A percentile compares a stretch with the other conserved stretches of the same genome.
Conservation (phyloP, 2,888 invertebrate species). For the Eudemis profundana region DNA sequence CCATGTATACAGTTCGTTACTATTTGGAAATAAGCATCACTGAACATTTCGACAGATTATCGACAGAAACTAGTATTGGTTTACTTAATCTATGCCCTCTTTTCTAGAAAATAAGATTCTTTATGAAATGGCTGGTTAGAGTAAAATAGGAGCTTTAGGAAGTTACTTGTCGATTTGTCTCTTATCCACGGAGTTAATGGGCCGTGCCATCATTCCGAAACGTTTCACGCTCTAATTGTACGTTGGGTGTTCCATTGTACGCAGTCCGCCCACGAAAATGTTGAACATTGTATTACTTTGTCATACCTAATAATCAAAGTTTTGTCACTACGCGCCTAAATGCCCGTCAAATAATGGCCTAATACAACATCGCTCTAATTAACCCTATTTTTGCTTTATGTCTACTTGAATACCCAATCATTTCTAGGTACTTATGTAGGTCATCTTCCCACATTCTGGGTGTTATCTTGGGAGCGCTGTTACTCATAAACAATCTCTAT, state of each 20-base stretch:
- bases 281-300: conserved; percentile 3
- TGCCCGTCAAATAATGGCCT: not conserved
- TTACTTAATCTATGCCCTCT: not conserved
- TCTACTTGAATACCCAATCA: not conserved
- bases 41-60: not conserved
- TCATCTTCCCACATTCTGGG: conserved; percentile 19
- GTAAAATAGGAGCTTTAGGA: not conserved
- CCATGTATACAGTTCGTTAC: too few relatives aligned
- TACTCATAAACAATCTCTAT: not conserved
- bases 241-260: conserved; percentile 51
- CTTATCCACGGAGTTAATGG: conserved; percentile 67
- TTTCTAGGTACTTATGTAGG: conserved; percentile 5
- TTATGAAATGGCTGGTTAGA: not conserved
- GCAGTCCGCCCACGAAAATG: conserved; percentile 20
- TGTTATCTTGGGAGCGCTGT: not conserved
- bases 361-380: not conserved
- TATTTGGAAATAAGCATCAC: conserved; percentile 8
- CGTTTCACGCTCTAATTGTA: conserved; percentile 70
- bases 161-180: conserved; percentile 53
- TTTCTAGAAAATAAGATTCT: not conserved
- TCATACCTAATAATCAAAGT: not conserved
- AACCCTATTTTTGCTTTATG: not conserved
- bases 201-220: conserved; percentile 65
- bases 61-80: not conserved
- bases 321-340: not conserved